Evolutionary conservation across 2,797 vertebrate genomes (phyloP).

Genomic region (Dallia pectoralis): DNA sequence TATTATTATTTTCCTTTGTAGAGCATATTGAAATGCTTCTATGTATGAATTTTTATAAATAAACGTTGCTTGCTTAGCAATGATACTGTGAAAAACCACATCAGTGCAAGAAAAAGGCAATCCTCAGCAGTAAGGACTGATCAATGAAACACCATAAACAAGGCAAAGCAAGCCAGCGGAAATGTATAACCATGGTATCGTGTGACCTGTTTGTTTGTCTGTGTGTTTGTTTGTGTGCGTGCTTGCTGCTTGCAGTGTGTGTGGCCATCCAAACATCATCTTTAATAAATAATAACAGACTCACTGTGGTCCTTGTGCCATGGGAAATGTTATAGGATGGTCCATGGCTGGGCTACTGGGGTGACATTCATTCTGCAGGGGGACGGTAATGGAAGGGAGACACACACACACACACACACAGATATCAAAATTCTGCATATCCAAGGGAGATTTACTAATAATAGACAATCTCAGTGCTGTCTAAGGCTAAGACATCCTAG

Average conservation of each 20-base stretch:
- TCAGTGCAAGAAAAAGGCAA: conserved; percentile 32
- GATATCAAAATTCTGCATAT: not conserved
- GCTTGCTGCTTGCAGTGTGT: not conserved
- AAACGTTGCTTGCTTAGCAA: no score
- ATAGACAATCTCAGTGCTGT: conserved; percentile 29
- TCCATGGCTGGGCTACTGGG: conserved; percentile 33
- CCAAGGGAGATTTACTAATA: conserved; percentile 50
- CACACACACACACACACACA: not conserved
- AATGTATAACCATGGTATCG: not conserved
- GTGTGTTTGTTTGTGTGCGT: not conserved
- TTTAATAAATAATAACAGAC: conserved; percentile 28
- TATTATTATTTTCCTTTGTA: no score
- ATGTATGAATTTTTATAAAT: no score
- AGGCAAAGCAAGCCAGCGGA: not conserved
- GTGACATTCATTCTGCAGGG: not conserved
- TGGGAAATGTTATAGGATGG: conserved; percentile 33
- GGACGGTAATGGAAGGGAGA: not conserved
- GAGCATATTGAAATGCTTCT: no score
- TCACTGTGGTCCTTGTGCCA: conserved; percentile 29
- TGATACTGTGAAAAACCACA: not conserved
- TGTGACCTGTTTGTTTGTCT: not conserved
- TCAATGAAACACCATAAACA: conserved; percentile 39
- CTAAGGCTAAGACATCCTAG: conserved; percentile 46
- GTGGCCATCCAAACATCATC: not conserved
- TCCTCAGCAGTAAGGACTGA: conserved; percentile 43